phyloP scores from a whole-genome alignment of 2,113 vertebrate genomes.

The Esox niger region DNA sequence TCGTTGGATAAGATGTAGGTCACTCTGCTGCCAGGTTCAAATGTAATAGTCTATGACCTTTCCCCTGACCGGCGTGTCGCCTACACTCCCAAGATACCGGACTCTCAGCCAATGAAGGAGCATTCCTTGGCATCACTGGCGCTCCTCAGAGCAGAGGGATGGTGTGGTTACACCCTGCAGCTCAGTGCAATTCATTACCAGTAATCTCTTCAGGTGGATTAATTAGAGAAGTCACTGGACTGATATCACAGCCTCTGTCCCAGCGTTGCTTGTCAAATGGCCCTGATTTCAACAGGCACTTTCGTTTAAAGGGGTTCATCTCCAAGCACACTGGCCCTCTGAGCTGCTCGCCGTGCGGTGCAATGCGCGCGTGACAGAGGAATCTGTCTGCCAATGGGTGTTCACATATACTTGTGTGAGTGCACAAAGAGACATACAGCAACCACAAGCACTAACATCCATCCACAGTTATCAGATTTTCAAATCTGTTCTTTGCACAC shows the following conservation, averaged over 20 bases:
- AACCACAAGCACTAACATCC: not conserved
- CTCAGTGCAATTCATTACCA: constrained; percentile 66
- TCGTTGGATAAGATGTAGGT: too few relatives aligned
- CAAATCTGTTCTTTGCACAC: not conserved
- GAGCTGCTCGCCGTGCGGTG: too few relatives aligned
- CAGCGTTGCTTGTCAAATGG: constrained; percentile 45
- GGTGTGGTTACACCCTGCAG: constrained; percentile 54
- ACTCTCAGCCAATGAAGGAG: not conserved
- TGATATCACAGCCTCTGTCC: constrained; percentile 50
- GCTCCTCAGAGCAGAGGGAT: constrained; percentile 37
- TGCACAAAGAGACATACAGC: constrained; percentile 5
- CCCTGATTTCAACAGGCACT: constrained; percentile 18
- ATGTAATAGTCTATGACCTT: too few relatives aligned
- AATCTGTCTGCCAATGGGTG: too few relatives aligned
- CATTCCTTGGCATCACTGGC: constrained; percentile 1
- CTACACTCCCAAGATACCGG: not conserved
- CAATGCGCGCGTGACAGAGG: too few relatives aligned
- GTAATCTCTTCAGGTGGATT: constrained; percentile 59
- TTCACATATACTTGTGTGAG: not conserved
- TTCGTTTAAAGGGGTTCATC: not conserved
- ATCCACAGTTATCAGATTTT: too few relatives aligned
- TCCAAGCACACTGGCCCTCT: not conserved
- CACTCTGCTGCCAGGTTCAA: too few relatives aligned
- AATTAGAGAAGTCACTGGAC: constrained; percentile 53
- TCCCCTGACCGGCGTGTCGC: not conserved